A percentile compares a stretch with the other conserved stretches of the same genome.
phyloP scores from a whole-genome alignment of 1,140 invertebrate genomes.

The Lysiphlebus fabarum region DNA sequence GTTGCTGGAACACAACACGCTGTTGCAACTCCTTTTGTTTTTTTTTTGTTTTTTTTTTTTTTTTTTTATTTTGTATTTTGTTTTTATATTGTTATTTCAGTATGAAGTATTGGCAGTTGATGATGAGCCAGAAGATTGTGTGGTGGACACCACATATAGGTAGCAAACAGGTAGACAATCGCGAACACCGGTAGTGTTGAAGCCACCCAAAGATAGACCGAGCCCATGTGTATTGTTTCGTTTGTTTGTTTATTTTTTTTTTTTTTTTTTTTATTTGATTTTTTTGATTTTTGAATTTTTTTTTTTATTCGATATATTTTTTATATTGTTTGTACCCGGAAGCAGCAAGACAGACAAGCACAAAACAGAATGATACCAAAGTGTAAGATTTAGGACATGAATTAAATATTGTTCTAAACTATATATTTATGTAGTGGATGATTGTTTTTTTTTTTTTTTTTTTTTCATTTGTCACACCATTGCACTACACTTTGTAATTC shows the following conservation, averaged over 20 bases:
- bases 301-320: slow-evolving; percentile 31
- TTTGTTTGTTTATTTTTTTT: slow-evolving; percentile 6
- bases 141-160: slow-evolving; percentile 32
- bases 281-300: slow-evolving; percentile 2
- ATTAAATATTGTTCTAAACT: slow-evolving; percentile 25
- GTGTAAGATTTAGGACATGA: slow-evolving; percentile 51
- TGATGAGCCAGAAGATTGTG: slow-evolving; percentile 32
- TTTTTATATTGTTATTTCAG: slow-evolving; percentile 15
- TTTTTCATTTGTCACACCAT: slow-evolving; percentile 15
- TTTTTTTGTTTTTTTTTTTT: slow-evolving; percentile 18
- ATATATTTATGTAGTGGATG: slow-evolving; percentile 24
- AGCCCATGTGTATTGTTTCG: slow-evolving; percentile 36
- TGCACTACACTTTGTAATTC: slow-evolving; percentile 17
- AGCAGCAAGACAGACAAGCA: slow-evolving; percentile 48
- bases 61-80: slow-evolving; percentile 2
- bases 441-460: slow-evolving; percentile 13
- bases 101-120: slow-evolving; percentile 36
- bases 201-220: slow-evolving; percentile 35
- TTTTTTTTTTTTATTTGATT: not conserved
- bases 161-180: slow-evolving; percentile 31
- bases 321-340: slow-evolving; percentile 43
- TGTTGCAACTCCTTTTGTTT: slow-evolving; percentile 74
- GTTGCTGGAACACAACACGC: slow-evolving; percentile 88
- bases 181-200: slow-evolving; percentile 25
- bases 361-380: slow-evolving; percentile 54